Conservation (phyloP, 2,888 invertebrate species). For the Pollenia labialis region DNA sequence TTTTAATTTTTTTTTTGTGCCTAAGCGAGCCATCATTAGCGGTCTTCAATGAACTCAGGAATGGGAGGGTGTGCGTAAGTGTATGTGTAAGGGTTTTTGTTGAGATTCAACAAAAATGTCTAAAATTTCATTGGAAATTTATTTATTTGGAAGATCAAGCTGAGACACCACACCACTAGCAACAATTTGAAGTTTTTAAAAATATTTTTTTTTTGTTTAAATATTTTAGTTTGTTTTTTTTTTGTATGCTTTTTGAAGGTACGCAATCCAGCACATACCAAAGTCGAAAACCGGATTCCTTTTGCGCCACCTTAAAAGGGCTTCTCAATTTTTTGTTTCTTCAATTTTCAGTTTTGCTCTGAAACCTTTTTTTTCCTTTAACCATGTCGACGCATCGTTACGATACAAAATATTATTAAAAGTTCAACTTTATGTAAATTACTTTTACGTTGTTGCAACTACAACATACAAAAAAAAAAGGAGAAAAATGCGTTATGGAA, state of each 20-base stretch:
- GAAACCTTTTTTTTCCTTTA: conserved; percentile 40
- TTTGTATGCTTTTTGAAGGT: conserved; percentile 44
- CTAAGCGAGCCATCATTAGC: conserved; percentile 54
- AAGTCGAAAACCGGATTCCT: conserved; percentile 68
- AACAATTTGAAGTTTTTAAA: conserved; percentile 53
- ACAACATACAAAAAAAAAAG: conserved; percentile 10
- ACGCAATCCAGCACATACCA: conserved; percentile 62
- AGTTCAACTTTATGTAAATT: conserved; percentile 72
- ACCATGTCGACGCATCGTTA: conserved; percentile 73
- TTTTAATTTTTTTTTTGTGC: conserved; percentile 13
- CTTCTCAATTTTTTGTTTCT: conserved; percentile 50
- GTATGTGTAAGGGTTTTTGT: conserved; percentile 13
- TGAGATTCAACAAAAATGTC: conserved; percentile 62
- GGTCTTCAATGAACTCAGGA: conserved; percentile 61
- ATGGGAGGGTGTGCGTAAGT: conserved; percentile 12
- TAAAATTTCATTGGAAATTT: conserved; percentile 72
- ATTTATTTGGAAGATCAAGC: conserved; percentile 72
- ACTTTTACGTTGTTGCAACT: conserved; percentile 59
- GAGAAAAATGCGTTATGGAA: conserved; percentile 66
- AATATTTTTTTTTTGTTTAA: conserved; percentile 27
- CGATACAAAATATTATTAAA: conserved; percentile 73
- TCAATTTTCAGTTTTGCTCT: conserved; percentile 37
- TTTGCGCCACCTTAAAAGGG: conserved; percentile 73
- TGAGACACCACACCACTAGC: conserved; percentile 64
- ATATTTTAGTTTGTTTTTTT: conserved; percentile 9